phyloP scores from a whole-genome alignment of 2,888 invertebrate species.

The Apamea epomidion region DNA sequence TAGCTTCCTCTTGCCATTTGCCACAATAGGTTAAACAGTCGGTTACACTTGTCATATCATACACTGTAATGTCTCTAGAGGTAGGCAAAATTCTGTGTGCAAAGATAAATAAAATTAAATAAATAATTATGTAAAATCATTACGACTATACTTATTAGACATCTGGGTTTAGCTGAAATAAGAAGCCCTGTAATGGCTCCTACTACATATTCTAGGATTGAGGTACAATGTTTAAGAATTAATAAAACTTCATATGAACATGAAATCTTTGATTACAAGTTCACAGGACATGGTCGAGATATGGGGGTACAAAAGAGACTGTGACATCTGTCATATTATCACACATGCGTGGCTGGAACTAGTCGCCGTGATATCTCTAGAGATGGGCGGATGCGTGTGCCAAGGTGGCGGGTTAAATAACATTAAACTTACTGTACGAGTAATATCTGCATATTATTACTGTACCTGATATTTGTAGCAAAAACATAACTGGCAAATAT shows the following conservation, averaged over 20 bases:
- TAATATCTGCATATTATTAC: too few species aligned
- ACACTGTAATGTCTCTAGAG: neutral
- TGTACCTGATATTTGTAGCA: neutral
- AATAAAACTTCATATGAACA: neutral
- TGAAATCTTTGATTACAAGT: neutral
- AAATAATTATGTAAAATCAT: neutral
- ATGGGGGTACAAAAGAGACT: slow-evolving; percentile 48
- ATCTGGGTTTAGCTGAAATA: neutral
- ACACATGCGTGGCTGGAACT: slow-evolving; percentile 14
- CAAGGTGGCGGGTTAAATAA: neutral
- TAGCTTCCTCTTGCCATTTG: neutral
- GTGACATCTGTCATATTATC: neutral
- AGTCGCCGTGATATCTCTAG: slow-evolving; percentile 3
- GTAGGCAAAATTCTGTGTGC: neutral
- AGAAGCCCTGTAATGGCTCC: neutral
- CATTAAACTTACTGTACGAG: neutral
- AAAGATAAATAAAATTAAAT: neutral
- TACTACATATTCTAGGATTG: neutral
- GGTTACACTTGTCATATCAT: neutral
- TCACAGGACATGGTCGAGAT: slow-evolving; percentile 42
- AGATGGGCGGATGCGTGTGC: neutral
- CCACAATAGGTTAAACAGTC: neutral
- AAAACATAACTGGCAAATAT: too few species aligned
- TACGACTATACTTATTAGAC: neutral
- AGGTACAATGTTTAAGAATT: neutral